These are phyloP conservation scores for Drosophila cognata DNA, from an alignment of 2,888 invertebrate genomes.

Conservation along the genomic window DNA sequence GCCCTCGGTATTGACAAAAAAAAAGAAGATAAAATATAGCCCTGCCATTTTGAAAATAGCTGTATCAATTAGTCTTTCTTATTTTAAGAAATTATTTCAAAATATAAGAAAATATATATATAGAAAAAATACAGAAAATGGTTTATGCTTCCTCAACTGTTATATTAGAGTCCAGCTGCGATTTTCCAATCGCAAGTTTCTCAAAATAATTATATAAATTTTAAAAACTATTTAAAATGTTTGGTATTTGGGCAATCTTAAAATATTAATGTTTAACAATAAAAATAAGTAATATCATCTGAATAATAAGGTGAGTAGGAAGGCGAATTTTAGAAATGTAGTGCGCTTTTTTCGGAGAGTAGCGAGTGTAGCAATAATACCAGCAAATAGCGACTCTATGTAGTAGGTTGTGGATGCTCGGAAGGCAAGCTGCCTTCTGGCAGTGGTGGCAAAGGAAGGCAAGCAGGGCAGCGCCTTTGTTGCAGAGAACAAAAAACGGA, in stretches of 20 bases:
- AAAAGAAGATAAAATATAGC: background rate
- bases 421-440: too few relatives aligned
- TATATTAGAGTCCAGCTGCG: background rate
- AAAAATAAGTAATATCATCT: background rate
- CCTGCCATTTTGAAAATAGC: background rate
- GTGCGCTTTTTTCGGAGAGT: background rate
- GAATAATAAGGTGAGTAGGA: background rate
- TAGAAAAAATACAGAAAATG: background rate
- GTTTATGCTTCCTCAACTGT: background rate
- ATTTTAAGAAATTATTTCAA: background rate
- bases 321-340: background rate
- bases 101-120: background rate
- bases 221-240: too few relatives aligned
- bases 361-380: conserved; percentile 36
- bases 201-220: too few relatives aligned
- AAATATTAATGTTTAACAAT: background rate
- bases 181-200: too few relatives aligned
- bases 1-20: background rate
- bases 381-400: conserved; percentile 36
- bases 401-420: conserved; percentile 27
- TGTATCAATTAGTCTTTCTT: background rate
- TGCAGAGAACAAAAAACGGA: conserved; percentile 49
- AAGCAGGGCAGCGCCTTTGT: conserved; percentile 40
- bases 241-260: too few relatives aligned
- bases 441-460: conserved; percentile 36